Percentiles rank a stretch among this genome's conserved stretches.
phyloP scores from a whole-genome alignment of 2,113 vertebrate genomes.

The Smithornis capensis region DNA sequence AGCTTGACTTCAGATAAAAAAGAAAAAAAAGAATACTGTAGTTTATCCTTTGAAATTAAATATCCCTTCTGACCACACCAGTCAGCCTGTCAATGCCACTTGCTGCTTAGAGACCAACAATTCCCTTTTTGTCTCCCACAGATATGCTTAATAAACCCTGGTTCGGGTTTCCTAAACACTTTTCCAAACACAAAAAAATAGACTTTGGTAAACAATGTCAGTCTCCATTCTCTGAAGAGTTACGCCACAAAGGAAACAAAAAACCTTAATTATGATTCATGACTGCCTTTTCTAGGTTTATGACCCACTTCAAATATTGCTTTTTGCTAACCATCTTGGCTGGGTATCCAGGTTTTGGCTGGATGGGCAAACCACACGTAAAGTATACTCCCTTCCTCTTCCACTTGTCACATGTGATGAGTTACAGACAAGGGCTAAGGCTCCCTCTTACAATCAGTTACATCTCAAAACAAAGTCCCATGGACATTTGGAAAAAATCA shows the following conservation, averaged over 20 bases:
- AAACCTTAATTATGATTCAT: conserved; percentile 54
- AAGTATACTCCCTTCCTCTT: background rate
- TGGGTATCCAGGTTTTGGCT: background rate
- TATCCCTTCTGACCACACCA: conserved; percentile 28
- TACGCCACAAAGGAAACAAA: background rate
- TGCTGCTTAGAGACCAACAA: conserved; percentile 33
- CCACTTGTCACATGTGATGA: background rate
- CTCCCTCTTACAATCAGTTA: background rate
- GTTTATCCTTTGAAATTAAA: conserved; percentile 53
- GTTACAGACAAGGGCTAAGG: background rate
- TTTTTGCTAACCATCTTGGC: conserved; percentile 17
- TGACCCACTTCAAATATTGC: conserved; percentile 37
- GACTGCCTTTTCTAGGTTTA: conserved; percentile 19
- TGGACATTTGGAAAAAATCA: background rate
- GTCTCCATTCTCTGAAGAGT: conserved; percentile 13
- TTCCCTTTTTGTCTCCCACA: conserved; percentile 33
- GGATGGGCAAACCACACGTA: background rate
- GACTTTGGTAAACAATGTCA: conserved; percentile 42
- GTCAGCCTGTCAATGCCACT: background rate
- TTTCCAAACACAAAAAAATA: background rate
- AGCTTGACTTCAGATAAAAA: conserved; percentile 33
- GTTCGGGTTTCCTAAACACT: conserved; percentile 39
- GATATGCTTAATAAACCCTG: conserved; percentile 7
- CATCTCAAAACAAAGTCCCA: background rate
- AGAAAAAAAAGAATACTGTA: background rate